These are phyloP conservation scores for Watsonalla cultraria DNA, from an alignment of 2,888 invertebrate species.

Conservation along the genomic window DNA sequence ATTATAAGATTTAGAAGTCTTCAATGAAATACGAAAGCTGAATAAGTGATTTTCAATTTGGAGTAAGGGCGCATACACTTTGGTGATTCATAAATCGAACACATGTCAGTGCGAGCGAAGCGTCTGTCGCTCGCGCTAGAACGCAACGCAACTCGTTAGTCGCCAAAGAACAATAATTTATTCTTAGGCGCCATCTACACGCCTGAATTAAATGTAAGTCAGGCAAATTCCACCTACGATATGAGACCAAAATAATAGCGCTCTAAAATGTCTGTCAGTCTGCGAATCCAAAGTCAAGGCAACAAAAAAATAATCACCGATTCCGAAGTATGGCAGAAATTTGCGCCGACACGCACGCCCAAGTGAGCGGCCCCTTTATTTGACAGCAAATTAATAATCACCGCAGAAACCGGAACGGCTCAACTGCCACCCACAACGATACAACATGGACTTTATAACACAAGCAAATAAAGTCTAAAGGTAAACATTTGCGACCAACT, in stretches of 20 bases:
- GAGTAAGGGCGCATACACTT: background rate
- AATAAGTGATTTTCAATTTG: background rate
- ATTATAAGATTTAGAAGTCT: background rate
- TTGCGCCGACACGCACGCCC: slow-evolving; percentile 77
- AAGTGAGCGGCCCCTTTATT: slow-evolving; percentile 78
- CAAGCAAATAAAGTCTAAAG: slow-evolving; percentile 56
- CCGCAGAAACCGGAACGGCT: slow-evolving; percentile 58
- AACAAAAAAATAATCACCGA: slow-evolving; percentile 75
- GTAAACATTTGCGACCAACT: slow-evolving; percentile 51
- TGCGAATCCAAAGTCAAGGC: slow-evolving; percentile 67
- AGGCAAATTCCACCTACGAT: slow-evolving; percentile 44
- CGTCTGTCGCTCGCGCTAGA: no score
- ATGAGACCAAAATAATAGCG: slow-evolving; percentile 51
- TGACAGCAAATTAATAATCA: slow-evolving; percentile 78
- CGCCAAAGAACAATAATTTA: slow-evolving; percentile 15
- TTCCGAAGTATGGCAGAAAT: slow-evolving; percentile 77
- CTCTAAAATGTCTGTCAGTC: slow-evolving; percentile 66
- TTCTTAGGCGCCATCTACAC: slow-evolving; percentile 37
- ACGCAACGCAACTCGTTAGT: no score
- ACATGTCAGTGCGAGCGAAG: no score
- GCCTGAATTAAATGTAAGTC: slow-evolving; percentile 45
- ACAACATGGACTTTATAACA: slow-evolving; percentile 64
- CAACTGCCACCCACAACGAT: slow-evolving; percentile 48
- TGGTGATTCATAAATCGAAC: background rate
- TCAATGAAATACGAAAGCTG: background rate